Conservation (phyloP, 2,797 vertebrate species). For the Alectoris magna region DNA sequence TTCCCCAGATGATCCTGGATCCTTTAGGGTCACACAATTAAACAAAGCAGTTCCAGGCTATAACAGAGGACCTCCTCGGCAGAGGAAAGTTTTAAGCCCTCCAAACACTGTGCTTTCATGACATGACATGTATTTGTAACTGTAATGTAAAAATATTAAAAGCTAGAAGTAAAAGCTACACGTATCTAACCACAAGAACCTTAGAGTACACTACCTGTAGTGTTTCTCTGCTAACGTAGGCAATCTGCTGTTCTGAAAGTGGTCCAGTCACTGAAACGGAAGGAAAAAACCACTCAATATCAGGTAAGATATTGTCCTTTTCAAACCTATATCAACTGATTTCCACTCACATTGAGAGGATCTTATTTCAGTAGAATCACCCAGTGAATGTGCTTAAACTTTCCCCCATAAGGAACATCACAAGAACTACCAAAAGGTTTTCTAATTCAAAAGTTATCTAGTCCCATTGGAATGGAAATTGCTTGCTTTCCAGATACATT, state of each 20-base stretch:
- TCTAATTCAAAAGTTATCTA: background rate
- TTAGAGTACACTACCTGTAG: constrained; percentile 86
- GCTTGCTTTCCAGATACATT: background rate
- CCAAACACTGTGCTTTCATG: background rate
- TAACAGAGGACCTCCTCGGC: background rate
- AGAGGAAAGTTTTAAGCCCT: background rate
- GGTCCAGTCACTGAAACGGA: constrained; percentile 91
- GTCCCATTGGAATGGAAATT: background rate
- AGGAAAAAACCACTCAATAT: background rate
- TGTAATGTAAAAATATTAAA: too few relatives aligned
- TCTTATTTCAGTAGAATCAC: background rate
- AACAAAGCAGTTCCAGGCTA: background rate
- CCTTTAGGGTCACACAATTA: background rate
- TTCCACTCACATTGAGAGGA: background rate
- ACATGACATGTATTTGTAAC: background rate
- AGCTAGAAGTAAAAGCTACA: background rate
- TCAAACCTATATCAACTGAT: background rate
- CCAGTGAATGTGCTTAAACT: background rate
- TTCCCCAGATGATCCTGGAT: background rate
- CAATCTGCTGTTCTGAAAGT: constrained; percentile 95
- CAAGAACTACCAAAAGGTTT: background rate
- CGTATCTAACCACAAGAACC: background rate
- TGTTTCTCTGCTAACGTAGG: constrained; percentile 97
- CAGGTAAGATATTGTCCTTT: background rate
- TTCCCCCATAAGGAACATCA: background rate